Evolutionary conservation across 2,797 vertebrate species (phyloP).

Genomic region (Pachyuromys duprasi): DNA sequence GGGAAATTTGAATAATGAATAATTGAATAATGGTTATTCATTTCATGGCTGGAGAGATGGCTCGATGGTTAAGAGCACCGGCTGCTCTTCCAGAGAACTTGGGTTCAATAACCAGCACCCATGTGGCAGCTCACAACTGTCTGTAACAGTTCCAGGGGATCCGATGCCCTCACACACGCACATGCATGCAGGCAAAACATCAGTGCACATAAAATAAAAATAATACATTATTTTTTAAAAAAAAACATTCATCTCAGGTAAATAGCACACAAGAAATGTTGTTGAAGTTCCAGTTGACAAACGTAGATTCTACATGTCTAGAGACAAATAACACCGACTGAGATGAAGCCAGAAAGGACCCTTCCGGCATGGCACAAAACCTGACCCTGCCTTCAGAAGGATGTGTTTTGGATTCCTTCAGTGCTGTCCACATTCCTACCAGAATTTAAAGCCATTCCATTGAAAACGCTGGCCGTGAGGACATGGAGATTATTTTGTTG

Average conservation of each 20-base stretch:
- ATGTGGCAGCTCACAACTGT: too few species aligned
- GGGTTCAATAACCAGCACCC: too few species aligned
- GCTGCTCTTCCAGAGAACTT: too few species aligned
- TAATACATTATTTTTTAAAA: too few species aligned
- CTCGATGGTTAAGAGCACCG: too few species aligned
- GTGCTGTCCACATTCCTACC: not conserved
- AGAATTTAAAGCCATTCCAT: not conserved
- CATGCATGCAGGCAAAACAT: too few species aligned
- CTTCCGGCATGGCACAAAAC: not conserved
- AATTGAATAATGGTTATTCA: too few species aligned
- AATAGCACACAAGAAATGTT: not conserved
- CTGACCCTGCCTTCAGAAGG: not conserved
- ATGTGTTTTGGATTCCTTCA: not conserved
- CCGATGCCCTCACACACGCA: too few species aligned
- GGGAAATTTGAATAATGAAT: conserved; percentile 50
- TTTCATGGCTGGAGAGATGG: not conserved
- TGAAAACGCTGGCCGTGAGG: not conserved
- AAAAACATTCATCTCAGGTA: not conserved
- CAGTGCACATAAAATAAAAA: too few species aligned
- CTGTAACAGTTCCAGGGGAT: too few species aligned
- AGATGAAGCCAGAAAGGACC: not conserved
- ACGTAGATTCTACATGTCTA: not conserved
- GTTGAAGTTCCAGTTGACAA: not conserved
- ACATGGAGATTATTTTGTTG: not conserved
- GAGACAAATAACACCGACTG: not conserved